These are phyloP conservation scores for Dromas ardeola DNA, from an alignment of 2,113 vertebrate genomes.

Conservation along the genomic window DNA sequence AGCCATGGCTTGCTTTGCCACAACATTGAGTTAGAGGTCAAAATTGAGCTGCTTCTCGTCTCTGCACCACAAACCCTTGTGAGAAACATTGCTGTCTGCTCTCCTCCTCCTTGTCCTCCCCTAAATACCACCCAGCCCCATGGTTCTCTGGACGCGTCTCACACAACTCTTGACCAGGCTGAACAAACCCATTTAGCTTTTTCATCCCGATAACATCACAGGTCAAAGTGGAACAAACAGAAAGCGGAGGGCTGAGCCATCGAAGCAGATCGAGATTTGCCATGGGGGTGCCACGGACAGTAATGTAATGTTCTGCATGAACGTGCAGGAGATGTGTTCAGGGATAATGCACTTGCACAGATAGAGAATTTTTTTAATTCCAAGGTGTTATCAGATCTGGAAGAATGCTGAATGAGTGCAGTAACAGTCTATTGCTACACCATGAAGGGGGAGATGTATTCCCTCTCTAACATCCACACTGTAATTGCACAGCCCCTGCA, in stretches of 20 bases:
- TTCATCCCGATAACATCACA: background rate
- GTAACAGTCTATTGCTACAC: background rate
- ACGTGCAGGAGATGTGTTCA: background rate
- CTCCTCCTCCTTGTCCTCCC: background rate
- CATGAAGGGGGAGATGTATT: background rate
- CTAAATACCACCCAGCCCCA: background rate
- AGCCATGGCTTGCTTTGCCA: background rate
- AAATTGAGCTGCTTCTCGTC: background rate
- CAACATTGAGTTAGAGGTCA: background rate
- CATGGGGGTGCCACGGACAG: background rate
- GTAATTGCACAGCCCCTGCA: background rate
- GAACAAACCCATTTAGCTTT: background rate
- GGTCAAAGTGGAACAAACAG: background rate
- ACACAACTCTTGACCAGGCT: background rate
- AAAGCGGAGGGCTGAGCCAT: background rate
- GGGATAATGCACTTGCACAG: background rate
- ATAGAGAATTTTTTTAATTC: constrained; percentile 11
- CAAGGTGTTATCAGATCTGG: constrained; percentile 43
- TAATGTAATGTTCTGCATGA: constrained; percentile 11
- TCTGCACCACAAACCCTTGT: background rate
- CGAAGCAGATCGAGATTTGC: background rate
- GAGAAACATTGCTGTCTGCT: background rate
- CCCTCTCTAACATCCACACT: background rate
- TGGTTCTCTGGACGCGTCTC: background rate
- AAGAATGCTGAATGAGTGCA: constrained; percentile 25